These are phyloP conservation scores for Orientallactaga sibirica DNA, from an alignment of 2,797 vertebrate species.

Conservation along the genomic window DNA sequence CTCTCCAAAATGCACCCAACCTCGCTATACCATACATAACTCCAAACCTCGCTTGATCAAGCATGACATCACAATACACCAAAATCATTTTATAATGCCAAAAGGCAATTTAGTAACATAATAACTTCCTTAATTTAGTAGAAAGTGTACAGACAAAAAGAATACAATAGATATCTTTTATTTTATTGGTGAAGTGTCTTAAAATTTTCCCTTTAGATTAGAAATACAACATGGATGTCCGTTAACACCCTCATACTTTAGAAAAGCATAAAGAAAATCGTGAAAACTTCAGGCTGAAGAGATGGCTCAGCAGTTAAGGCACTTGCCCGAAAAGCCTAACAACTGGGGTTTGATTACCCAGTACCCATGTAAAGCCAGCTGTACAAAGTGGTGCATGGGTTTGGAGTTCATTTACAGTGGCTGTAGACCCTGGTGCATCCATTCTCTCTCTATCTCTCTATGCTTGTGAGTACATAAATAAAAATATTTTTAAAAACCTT, in stretches of 20 bases:
- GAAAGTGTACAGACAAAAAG: background rate
- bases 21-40: no score
- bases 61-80: no score
- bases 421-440: no score
- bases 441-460: no score
- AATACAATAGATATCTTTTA: background rate
- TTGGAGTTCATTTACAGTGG: no score
- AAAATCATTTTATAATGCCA: background rate
- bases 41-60: no score
- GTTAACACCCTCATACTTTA: background rate
- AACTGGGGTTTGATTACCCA: no score
- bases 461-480: background rate
- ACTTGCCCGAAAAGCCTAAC: no score
- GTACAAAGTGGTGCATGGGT: no score
- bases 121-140: background rate
- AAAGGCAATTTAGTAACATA: background rate
- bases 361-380: no score
- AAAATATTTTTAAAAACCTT: background rate
- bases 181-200: background rate
- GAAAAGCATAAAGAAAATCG: background rate
- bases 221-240: background rate
- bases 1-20: no score
- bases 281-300: background rate
- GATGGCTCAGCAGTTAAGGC: no score
- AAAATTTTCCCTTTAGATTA: background rate